Base-by-base conservation (phyloP, 2,113 vertebrate genomes). In the Ariopsis seemanni region DNA sequence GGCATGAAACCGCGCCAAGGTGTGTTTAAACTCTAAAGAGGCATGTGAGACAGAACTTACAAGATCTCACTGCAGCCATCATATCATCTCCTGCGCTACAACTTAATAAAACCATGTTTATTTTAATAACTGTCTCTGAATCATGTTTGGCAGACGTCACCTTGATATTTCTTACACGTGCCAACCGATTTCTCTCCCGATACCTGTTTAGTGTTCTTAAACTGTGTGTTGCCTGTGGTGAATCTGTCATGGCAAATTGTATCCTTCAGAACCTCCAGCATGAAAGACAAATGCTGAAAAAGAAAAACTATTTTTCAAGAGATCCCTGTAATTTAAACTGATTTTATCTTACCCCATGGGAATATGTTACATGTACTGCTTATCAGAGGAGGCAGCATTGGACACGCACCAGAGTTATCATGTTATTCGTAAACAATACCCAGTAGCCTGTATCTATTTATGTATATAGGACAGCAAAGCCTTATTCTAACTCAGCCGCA, bases 221-320 rank as follows among this genome's bases (percentile, higher is more conserved):
- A 87, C 69, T n/a, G 52, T 20, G 71, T 85, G 85, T 86, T 86
- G 84, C 83, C 90, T 88, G 89, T 90, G 86, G 88, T 90, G 90
- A 92, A 90, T 88, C 89, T 86, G 89, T 88, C 87, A 77, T 82
- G 89, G 89, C 75, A 88, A 92, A 91, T 78, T 87, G 85, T 89
- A 83, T 90, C 86, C 84, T 85, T 88, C 87, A 62, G 69, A 83
- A 88, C 86, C 82, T 85, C 60, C 62, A 63, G 78, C 67, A 71
- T 82, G 48, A 87, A 88, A 50, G 11, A 82, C 82, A 87, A 83
- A 85, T 84, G 79, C 84, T 85, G 80, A 83, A 50, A 52, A 53
- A 78, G 72, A 52, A 53, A 69, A 57, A 58, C 42, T 72, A 50
- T 42, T 67, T 53, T 83, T 74, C 82, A 87, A 84, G 67, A 90